Percentiles rank a stretch among this genome's conserved stretches.
These are phyloP conservation scores for Oncopodura yosiiana DNA, from an alignment of 1,140 invertebrate species.

Conservation along the genomic window DNA sequence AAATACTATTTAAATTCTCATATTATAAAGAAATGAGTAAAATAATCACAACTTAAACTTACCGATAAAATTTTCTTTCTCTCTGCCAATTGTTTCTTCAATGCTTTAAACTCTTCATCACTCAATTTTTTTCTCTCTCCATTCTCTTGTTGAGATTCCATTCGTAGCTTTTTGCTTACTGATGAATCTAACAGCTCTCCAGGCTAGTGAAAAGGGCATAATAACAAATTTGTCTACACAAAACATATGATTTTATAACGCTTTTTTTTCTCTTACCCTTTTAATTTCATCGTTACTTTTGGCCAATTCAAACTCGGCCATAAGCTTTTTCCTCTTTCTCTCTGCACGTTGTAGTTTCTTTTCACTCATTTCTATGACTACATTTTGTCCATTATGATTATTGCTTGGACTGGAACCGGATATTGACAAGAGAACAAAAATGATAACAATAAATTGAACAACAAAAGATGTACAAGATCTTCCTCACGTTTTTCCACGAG, in stretches of 20 bases:
- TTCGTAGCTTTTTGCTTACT: conserved; percentile 2
- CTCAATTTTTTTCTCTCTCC: conserved; percentile 34
- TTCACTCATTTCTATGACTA: too few species aligned
- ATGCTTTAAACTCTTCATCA: conserved; percentile 46
- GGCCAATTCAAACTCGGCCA: conserved; percentile 23
- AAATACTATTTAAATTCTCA: background rate
- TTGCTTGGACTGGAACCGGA: too few species aligned
- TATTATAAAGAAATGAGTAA: conserved; percentile 46
- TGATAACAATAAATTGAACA: too few species aligned
- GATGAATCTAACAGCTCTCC: conserved; percentile 14
- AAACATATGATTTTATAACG: background rate
- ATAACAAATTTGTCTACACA: background rate
- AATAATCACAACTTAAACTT: conserved; percentile 41
- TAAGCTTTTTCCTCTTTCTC: conserved; percentile 18
- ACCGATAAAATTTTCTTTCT: conserved; percentile 46
- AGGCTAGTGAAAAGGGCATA: too few species aligned
- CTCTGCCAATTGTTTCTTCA: conserved; percentile 47
- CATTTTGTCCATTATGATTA: too few species aligned
- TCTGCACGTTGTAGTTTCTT: conserved; percentile 7
- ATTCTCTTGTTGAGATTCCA: background rate
- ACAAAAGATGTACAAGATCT: too few species aligned
- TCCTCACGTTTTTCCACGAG: too few species aligned
- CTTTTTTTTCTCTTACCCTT: conserved; percentile 6
- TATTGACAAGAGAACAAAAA: too few species aligned
- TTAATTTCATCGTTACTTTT: conserved; percentile 23